Percentiles rank a stretch among this genome's conserved stretches.
phyloP scores from a whole-genome alignment of 2,888 invertebrate species.

The Hoplodrina ambigua region DNA sequence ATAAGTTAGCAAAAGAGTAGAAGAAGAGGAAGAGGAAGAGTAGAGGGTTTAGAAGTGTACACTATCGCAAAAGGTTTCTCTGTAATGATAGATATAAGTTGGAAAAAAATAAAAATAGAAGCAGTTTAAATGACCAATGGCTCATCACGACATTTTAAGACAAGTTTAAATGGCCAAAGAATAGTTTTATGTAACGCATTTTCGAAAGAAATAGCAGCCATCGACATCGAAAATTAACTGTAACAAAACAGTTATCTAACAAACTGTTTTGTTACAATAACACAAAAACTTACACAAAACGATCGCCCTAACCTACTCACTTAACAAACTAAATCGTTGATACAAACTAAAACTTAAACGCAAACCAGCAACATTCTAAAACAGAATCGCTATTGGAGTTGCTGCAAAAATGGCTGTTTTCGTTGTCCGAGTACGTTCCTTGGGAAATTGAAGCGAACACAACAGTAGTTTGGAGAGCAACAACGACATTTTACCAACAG shows the following conservation, averaged over 20 bases:
- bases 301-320: conserved; percentile 15
- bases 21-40: too few relatives aligned
- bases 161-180: too few relatives aligned
- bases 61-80: too few relatives aligned
- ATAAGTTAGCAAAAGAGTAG: too few relatives aligned
- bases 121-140: too few relatives aligned
- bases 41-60: too few relatives aligned
- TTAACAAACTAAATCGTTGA: conserved; percentile 51
- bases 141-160: too few relatives aligned
- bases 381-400: conserved; percentile 62
- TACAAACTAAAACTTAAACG: conserved; percentile 38
- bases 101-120: too few relatives aligned
- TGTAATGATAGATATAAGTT: too few relatives aligned
- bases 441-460: conserved; percentile 63
- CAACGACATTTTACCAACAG: conserved; percentile 50
- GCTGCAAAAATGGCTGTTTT: conserved; percentile 62
- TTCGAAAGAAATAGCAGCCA: background rate
- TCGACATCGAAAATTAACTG: background rate
- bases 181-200: too few relatives aligned
- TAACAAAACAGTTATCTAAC: too few relatives aligned
- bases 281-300: conserved; percentile 4
- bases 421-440: conserved; percentile 58
- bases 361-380: conserved; percentile 58
- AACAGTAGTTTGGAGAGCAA: conserved; percentile 58
- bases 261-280: too few relatives aligned